Conservation (phyloP, 30 jellyfish, hydroid and myxozoan genomes). For the Aurelia aurita complex sp. Pacific region DNA sequence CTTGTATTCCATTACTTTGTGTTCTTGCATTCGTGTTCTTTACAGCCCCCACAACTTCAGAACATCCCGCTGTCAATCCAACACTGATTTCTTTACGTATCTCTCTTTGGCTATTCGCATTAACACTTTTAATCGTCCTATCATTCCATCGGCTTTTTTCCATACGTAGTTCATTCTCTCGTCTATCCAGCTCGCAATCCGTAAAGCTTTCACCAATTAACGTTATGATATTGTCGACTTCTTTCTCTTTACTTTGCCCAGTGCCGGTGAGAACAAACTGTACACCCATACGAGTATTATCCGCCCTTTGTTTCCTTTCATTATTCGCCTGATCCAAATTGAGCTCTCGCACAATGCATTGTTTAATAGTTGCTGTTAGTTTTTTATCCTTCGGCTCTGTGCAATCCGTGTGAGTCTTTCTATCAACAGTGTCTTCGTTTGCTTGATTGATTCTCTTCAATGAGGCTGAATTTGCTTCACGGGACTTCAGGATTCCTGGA, state of each 20-base stretch:
- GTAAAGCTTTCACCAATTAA: conserved; percentile 43
- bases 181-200: conserved; percentile 24
- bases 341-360: conserved; percentile 34
- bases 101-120: not conserved
- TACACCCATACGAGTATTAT: conserved; percentile 36
- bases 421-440: not conserved
- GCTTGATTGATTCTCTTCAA: not conserved
- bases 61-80: not conserved
- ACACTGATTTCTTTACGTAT: not conserved
- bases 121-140: conserved; percentile 44
- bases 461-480: not conserved
- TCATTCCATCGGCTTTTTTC: conserved; percentile 13
- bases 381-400: not conserved
- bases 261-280: conserved; percentile 35
- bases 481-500: not conserved
- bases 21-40: not conserved
- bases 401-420: not conserved
- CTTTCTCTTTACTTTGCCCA: conserved; percentile 37
- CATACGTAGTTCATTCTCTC: conserved; percentile 1
- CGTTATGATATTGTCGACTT: conserved; percentile 30
- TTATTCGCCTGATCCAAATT: conserved; percentile 25
- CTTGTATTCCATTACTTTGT: not conserved
- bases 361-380: conserved; percentile 16
- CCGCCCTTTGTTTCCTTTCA: conserved; percentile 8
- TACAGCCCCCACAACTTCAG: conserved; percentile 1